Conservation (phyloP, 2,797 vertebrate species). For the Oreortyx pictus region DNA sequence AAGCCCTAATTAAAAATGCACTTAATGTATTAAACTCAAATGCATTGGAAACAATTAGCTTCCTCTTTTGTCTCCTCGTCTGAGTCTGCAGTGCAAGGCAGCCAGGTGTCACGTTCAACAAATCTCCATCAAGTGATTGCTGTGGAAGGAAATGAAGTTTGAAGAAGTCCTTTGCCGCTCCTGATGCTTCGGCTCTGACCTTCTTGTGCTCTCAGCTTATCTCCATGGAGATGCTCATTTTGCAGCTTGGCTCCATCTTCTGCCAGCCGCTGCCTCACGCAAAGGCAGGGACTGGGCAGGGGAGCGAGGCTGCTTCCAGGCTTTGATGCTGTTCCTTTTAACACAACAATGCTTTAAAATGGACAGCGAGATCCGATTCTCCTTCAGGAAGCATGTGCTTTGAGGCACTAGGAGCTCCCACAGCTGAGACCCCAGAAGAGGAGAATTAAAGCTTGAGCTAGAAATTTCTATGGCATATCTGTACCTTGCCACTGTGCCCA, state of each 20-base stretch:
- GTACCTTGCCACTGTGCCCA: background rate
- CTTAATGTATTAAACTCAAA: slow-evolving; percentile 69
- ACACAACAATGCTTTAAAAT: background rate
- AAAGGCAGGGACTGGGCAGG: background rate
- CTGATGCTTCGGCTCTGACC: slow-evolving; percentile 53
- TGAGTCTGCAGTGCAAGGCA: slow-evolving; percentile 54
- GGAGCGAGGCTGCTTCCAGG: background rate
- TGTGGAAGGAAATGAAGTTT: slow-evolving; percentile 70
- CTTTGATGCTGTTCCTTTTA: background rate
- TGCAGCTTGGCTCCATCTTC: slow-evolving; percentile 61
- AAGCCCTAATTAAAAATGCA: slow-evolving; percentile 77
- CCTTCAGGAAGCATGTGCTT: background rate
- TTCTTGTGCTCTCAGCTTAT: slow-evolving; percentile 34
- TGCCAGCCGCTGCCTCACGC: background rate
- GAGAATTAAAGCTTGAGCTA: background rate
- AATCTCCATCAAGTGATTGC: slow-evolving; percentile 75
- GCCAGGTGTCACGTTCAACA: slow-evolving; percentile 79
- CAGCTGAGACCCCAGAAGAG: background rate
- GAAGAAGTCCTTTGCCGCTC: slow-evolving; percentile 67
- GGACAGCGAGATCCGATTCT: background rate
- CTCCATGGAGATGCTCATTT: slow-evolving; percentile 74
- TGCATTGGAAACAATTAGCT: slow-evolving; percentile 80
- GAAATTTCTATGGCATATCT: background rate
- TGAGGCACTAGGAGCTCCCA: accelerated
- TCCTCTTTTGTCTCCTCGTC: slow-evolving; percentile 77